phyloP scores from a whole-genome alignment of 2,113 vertebrate genomes.

The Actenoides lindsayi region DNA sequence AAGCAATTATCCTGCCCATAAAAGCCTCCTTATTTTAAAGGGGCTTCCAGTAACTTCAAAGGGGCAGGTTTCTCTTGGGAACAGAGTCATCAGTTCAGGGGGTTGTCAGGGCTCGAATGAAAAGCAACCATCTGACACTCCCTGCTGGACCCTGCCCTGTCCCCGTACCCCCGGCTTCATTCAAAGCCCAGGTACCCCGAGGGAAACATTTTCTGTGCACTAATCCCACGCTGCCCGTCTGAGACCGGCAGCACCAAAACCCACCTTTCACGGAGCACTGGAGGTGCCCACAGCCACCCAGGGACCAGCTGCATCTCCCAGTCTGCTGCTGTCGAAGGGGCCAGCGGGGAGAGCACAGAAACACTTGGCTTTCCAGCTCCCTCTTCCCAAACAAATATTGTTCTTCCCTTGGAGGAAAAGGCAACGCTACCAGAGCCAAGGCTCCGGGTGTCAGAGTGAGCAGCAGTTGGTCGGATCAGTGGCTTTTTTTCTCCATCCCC shows the following conservation, averaged over 20 bases:
- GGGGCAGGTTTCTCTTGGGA: not conserved
- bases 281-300: not conserved
- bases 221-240: not conserved
- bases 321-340: fast-evolving
- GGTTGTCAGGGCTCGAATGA: not conserved
- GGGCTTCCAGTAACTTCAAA: not conserved
- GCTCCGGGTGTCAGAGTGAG: not conserved
- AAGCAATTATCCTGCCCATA: not conserved
- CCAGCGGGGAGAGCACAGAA: not conserved
- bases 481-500: not conserved
- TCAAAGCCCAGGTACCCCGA: fast-evolving
- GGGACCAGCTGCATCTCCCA: not conserved
- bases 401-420: not conserved
- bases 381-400: not conserved
- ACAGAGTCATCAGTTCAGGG: not conserved
- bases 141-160: not conserved
- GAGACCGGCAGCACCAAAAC: fast-evolving
- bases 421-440: not conserved
- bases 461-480: fast-evolving
- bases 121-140: fast-evolving
- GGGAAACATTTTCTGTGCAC: not conserved
- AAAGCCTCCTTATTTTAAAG: not conserved
- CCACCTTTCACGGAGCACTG: fast-evolving
- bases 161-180: fast-evolving
- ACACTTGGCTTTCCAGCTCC: not conserved